These are phyloP conservation scores for Pseudocheirus occidentalis DNA, from an alignment of 2,797 vertebrate species.

Conservation along the genomic window DNA sequence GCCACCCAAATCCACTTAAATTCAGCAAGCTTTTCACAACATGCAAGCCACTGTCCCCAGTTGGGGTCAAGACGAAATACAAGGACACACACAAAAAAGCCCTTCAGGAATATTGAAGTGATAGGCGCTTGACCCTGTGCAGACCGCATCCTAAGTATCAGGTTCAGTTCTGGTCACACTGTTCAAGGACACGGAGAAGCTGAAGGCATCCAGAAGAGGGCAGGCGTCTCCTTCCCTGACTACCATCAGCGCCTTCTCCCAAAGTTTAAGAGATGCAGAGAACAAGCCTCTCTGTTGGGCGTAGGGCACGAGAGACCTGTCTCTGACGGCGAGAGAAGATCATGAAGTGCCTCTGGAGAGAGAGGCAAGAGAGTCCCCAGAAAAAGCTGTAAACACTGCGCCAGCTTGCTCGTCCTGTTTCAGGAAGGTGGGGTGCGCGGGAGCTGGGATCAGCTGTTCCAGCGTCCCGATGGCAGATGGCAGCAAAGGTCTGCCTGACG, in stretches of 20 bases:
- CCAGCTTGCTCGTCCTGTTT: not conserved
- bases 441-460: not conserved
- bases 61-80: not conserved
- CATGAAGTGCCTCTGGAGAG: not conserved
- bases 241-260: not conserved
- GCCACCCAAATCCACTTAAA: not conserved
- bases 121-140: no score
- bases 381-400: not conserved
- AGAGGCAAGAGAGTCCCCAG: not conserved
- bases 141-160: not conserved
- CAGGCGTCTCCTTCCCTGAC: not conserved
- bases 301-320: not conserved
- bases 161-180: not conserved
- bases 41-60: not conserved
- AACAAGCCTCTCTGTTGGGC: not conserved
- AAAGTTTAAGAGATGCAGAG: not conserved
- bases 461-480: not conserved
- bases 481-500: not conserved
- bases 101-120: not conserved
- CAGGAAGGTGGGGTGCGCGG: not conserved
- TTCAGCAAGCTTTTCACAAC: not conserved
- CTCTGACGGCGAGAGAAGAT: not conserved
- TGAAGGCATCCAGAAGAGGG: not conserved
- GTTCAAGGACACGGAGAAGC: not conserved
- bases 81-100: not conserved